Evolutionary conservation across 2,888 invertebrate species (phyloP), one percentile per base, ranked within the genome.

Genomic region (Augochlorella aurata): DNA sequence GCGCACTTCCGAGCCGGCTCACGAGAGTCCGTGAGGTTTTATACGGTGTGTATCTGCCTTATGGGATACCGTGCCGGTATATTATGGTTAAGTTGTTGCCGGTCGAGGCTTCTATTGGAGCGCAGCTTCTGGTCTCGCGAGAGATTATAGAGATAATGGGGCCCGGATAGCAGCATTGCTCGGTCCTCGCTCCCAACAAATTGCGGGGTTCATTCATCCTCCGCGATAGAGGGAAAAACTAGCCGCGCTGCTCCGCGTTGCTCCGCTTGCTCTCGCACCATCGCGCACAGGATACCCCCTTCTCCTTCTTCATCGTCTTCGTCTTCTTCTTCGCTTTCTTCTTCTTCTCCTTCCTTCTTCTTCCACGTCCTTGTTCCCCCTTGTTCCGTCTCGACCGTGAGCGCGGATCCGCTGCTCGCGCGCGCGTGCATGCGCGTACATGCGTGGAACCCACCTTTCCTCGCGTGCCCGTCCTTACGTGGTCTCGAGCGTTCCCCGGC

Each of bases 141-240:
- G 84, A 90, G 90, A 89, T 89, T 90, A 88, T 84, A 84, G 87
- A 89, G 90, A 87, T 87, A 89, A 90, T 90, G 89, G 88, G 79
- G 82, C 82, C 78, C 76, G 88, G 84, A 85, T 80, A 86, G 89
- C 78, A 75, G 88, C 81, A 78, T 79, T 77, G 78, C 85, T 83
- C 87, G 90, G 90, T 92, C 92, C 89, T 92, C 91, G 92, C 92
- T 92, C 90, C 90, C 92, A 92, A 92, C 92, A 92, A 93, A 93
- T 93, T 93, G 91, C 92, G 88, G 92, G 92, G 93, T 93, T 93
- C 93, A 93, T 93, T 93, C 93, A 93, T 93, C 93, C 92, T 92
- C 91, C 89, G 79, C 87, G 90, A 90, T 91, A 90, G 87, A 89
- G 87, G 77, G 90, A 93, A 93, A 92, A 93, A 92, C 92, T 92